phyloP scores from a whole-genome alignment of 2,888 invertebrate genomes.

The Furcula furcula region DNA sequence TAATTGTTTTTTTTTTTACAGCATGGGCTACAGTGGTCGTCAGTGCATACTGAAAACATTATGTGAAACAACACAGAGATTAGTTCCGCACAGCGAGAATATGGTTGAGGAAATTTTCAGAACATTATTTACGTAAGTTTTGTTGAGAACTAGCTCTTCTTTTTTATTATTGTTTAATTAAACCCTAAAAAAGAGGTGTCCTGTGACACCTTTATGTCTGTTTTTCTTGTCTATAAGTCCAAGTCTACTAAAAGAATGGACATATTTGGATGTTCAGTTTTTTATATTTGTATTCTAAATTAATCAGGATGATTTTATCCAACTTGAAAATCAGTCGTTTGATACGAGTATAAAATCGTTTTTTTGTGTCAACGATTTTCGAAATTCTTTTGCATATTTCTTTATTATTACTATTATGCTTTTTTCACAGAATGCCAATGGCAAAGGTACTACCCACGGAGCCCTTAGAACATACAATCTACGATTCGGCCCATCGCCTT shows the following conservation, averaged over 20 bases:
- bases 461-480: conserved; percentile 84
- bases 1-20: conserved; percentile 50
- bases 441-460: conserved; percentile 83
- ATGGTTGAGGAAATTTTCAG: conserved; percentile 87
- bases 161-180: too few species aligned
- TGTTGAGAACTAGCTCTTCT: too few species aligned
- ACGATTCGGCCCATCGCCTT: conserved; percentile 83
- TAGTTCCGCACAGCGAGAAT: conserved; percentile 82
- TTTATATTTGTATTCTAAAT: too few species aligned
- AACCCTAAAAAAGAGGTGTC: too few species aligned
- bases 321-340: too few species aligned
- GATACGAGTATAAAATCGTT: too few species aligned
- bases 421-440: conserved; percentile 83
- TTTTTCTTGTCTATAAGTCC: too few species aligned
- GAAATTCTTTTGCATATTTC: background rate
- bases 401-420: background rate
- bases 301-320: too few species aligned
- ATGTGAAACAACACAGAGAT: conserved; percentile 86
- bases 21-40: conserved; percentile 89
- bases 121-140: conserved; percentile 85
- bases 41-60: conserved; percentile 86
- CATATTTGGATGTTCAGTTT: too few species aligned
- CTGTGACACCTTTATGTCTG: too few species aligned
- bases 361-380: too few species aligned
- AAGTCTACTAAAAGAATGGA: too few species aligned